A percentile compares a stretch with the other conserved stretches of the same genome.
Conservation (phyloP, 1,140 invertebrate species). For the Trachymyrmex cornetzi region DNA sequence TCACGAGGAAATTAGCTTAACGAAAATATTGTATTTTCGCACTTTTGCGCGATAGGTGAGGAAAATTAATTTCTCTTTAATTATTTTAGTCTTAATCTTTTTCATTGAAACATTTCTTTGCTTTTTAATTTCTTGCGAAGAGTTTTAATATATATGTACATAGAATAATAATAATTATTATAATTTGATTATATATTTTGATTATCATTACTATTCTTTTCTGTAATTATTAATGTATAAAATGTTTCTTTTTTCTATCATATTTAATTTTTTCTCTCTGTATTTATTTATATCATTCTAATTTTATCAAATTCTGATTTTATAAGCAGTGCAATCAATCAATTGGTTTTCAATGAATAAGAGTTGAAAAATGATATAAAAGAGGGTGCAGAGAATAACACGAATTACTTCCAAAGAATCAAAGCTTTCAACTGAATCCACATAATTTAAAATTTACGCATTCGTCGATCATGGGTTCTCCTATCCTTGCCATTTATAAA, state of each 20-base stretch:
- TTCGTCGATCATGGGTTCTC: conserved; percentile 26
- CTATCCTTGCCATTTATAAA: conserved; percentile 26
- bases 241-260: background rate
- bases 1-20: conserved; percentile 18
- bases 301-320: background rate
- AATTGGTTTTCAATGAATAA: conserved; percentile 10
- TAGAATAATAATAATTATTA: background rate
- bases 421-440: conserved; percentile 79
- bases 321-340: conserved; percentile 8
- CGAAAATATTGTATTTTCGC: conserved; percentile 6
- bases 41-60: background rate
- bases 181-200: background rate
- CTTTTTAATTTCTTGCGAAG: background rate
- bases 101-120: background rate
- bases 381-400: conserved; percentile 79
- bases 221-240: background rate
- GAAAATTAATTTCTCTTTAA: background rate
- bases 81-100: background rate
- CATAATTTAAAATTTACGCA: conserved; percentile 81
- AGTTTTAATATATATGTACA: background rate
- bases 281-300: background rate
- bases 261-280: background rate
- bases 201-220: background rate
- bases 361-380: conserved; percentile 45
- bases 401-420: conserved; percentile 82